Evolutionary conservation across 2,888 invertebrate species (phyloP).

Genomic region (Drosophila fungiperda): DNA sequence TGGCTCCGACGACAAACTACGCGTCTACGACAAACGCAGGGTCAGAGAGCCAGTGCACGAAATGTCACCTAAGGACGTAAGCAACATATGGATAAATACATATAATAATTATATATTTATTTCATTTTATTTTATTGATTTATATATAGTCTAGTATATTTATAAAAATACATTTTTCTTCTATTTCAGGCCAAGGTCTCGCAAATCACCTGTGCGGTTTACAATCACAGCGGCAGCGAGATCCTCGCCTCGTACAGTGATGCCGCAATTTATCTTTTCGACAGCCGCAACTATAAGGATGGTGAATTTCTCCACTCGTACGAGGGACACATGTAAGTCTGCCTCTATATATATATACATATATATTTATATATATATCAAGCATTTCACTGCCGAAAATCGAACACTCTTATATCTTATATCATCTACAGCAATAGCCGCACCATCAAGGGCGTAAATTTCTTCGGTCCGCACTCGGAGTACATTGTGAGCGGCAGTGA

Average conservation of each 20-base stretch:
- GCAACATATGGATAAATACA: not conserved
- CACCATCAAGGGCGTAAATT: constrained; percentile 96
- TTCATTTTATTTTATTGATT: not conserved
- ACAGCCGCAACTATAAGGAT: constrained; percentile 86
- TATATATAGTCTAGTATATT: not conserved
- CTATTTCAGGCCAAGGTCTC: constrained; percentile 60
- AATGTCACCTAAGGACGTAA: constrained; percentile 83
- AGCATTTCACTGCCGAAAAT: too few relatives aligned
- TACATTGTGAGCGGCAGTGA: constrained; percentile 97
- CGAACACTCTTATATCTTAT: too few relatives aligned
- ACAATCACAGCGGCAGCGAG: constrained; percentile 95
- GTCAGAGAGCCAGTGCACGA: constrained; percentile 86
- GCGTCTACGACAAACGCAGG: constrained; percentile 91
- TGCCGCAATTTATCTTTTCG: constrained; percentile 95
- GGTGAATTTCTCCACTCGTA: constrained; percentile 87
- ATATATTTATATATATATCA: too few relatives aligned
- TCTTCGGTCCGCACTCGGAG: constrained; percentile 96
- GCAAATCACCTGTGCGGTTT: constrained; percentile 95
- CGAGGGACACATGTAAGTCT: constrained; percentile 87
- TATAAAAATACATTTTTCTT: not conserved
- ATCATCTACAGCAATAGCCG: constrained; percentile 87
- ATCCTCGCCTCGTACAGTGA: constrained; percentile 97
- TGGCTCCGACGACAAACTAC: constrained; percentile 92
- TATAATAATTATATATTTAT: not conserved
- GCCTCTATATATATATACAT: not conserved